Evolutionary conservation across 2,113 vertebrate species (phyloP).

Genomic region (Gavialis gangeticus): DNA sequence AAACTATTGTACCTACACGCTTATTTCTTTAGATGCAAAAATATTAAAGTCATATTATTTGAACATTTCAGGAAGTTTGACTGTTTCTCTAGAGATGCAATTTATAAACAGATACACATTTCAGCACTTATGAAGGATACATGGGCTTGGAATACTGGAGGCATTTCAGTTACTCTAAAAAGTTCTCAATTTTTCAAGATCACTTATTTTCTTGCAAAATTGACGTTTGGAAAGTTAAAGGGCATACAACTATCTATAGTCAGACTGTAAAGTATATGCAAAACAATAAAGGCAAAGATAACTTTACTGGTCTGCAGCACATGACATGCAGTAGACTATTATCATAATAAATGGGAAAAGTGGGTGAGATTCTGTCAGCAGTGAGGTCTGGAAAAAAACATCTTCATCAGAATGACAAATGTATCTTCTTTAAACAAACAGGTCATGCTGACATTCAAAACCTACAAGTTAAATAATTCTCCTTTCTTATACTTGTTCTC

Average conservation of each 20-base stretch:
- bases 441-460: constrained; percentile 63
- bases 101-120: neutral
- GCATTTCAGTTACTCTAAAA: neutral
- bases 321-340: constrained; percentile 71
- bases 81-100: neutral
- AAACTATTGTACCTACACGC: neutral
- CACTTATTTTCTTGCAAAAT: constrained; percentile 27
- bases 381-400: constrained; percentile 64
- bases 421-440: constrained; percentile 67
- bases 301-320: constrained; percentile 66
- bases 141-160: neutral
- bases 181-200: neutral
- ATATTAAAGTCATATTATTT: neutral
- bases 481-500: neutral
- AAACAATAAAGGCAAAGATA: constrained; percentile 57
- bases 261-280: constrained; percentile 38
- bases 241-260: constrained; percentile 39
- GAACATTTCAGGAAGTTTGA: neutral
- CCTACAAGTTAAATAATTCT: constrained; percentile 48
- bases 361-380: constrained; percentile 70
- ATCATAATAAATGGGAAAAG: constrained; percentile 78
- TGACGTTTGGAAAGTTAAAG: constrained; percentile 17
- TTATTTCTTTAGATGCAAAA: neutral
- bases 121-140: neutral
- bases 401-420: constrained; percentile 75